Percentiles rank a stretch among this genome's conserved stretches.
Conservation (phyloP, 2,113 vertebrate genomes). For the Urocitellus parryii region DNA sequence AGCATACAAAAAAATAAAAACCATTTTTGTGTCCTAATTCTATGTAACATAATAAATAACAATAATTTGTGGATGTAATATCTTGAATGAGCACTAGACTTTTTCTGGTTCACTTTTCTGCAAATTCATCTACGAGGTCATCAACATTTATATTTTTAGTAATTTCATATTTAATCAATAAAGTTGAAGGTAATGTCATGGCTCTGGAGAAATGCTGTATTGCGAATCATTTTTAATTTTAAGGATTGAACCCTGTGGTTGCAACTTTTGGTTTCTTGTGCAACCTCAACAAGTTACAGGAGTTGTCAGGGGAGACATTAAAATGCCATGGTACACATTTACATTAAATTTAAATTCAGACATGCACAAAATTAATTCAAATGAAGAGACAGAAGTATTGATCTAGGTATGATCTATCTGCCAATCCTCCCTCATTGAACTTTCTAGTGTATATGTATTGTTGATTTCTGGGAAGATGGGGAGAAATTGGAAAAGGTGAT, state of each 20-base stretch:
- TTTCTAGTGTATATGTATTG: not conserved
- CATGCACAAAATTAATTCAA: not conserved
- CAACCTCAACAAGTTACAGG: not conserved
- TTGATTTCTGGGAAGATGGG: not conserved
- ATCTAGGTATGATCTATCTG: not conserved
- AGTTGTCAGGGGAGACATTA: not conserved
- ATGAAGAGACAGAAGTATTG: not conserved
- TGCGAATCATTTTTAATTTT: not conserved
- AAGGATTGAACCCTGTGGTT: not conserved
- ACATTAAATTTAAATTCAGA: not conserved
- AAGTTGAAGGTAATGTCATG: not conserved
- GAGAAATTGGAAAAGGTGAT: not conserved
- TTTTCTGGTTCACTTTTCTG: conserved; percentile 37
- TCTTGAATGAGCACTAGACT: not conserved
- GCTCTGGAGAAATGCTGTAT: not conserved
- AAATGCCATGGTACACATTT: not conserved
- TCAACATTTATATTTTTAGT: not conserved
- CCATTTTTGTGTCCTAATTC: not conserved
- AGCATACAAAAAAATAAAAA: not conserved
- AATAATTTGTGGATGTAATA: not conserved
- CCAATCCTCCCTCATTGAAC: not conserved
- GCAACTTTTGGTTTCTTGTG: not conserved
- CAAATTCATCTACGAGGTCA: not conserved
- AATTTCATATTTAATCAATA: not conserved
- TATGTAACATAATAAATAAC: not conserved